phyloP scores from a whole-genome alignment of 2,888 invertebrate genomes.

The Eilema depressum region DNA sequence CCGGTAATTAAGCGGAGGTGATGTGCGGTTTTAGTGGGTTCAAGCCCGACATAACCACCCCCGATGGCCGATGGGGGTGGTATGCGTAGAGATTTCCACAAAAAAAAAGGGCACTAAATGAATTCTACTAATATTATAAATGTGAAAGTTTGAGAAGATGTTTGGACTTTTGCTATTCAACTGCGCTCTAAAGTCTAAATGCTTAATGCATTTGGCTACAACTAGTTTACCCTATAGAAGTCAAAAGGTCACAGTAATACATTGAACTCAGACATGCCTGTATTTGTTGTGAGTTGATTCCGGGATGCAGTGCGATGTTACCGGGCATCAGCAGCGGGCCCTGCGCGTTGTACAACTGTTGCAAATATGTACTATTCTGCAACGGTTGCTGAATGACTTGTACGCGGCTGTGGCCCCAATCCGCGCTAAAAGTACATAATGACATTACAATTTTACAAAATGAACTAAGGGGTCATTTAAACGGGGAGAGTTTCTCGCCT shows the following conservation, averaged over 20 bases:
- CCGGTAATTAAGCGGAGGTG: no score
- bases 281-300: conserved; percentile 92
- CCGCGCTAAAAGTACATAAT: conserved; percentile 72
- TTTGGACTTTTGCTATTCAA: no score
- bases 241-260: background rate
- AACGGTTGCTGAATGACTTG: conserved; percentile 95
- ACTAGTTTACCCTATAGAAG: background rate
- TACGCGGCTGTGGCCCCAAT: conserved; percentile 91
- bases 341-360: conserved; percentile 93
- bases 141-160: no score
- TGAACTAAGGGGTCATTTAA: no score
- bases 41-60: no score
- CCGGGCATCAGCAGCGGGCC: conserved; percentile 94
- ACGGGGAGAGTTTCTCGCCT: no score
- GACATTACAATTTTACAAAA: background rate
- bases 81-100: no score
- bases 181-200: no score
- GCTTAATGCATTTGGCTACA: background rate
- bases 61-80: no score
- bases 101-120: no score
- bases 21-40: no score
- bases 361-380: conserved; percentile 91
- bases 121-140: no score
- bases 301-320: conserved; percentile 91
- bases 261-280: conserved; percentile 81